Base-by-base conservation (phyloP, 2,113 vertebrate genomes). In the Eolophus roseicapilla region DNA sequence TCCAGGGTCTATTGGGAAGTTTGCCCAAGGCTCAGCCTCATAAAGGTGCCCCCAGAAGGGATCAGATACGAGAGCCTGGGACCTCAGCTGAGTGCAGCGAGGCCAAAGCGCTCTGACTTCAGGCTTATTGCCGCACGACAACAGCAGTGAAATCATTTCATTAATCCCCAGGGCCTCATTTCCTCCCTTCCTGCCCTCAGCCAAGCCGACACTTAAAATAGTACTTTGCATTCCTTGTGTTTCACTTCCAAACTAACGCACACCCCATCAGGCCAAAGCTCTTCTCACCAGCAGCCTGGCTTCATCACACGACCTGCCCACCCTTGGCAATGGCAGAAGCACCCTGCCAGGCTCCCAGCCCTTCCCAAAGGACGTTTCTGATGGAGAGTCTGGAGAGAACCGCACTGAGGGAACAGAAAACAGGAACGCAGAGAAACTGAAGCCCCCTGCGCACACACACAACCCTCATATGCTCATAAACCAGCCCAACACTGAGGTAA, bases 181-280 rank as follows among this genome's bases (percentile, higher is more conserved):
- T 79, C 82, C 78, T 96, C 80, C 86, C 91, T 95, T 92, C 91
- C 90, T 92, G 57, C 59, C 71, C 85, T 79, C 10, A 13, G 90
- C 94, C 95, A 97, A 92, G 86, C 37, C 64, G 79, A 81, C 95
- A 85, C 92, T 93, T 92, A 94, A 92, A 97, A 95, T 93, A 96
- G 88, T 10, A 75, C 75, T 92, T 67, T 15, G 28, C 82, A 84
- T 92, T 86, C 80, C 69, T 90, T 52, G 0, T 92, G 20, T 81
- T 94, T 81, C 90, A 62, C 82, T 92, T 69, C 88, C 71, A 37
- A 68, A 44, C 55, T 90, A 93, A 96, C 92, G 93, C 90, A 57
- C 47, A 86, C 46, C 79, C 85, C 60, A 57, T 52, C 64, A 86
- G 88, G 79, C 76, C 71, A 64, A 71, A 75, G 79, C 46, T 74